phyloP scores from a whole-genome alignment of 2,113 vertebrate species.

The Cathartes aura region DNA sequence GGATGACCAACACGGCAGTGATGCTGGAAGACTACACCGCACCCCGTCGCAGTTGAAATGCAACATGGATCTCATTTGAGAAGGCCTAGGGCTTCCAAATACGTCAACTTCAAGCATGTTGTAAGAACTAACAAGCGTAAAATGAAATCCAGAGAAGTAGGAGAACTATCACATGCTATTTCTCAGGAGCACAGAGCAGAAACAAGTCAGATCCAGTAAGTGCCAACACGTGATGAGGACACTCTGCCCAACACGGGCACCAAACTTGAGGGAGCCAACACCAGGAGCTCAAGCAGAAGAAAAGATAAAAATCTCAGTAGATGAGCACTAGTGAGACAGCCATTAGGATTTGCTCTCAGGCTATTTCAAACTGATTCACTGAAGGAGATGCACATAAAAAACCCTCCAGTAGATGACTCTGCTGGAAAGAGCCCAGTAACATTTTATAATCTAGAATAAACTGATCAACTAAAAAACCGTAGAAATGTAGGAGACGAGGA shows the following conservation, averaged over 20 bases:
- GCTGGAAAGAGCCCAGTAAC: not conserved
- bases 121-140: not conserved
- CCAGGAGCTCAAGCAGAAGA: not conserved
- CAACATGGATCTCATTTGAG: not conserved
- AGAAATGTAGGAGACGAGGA: not conserved
- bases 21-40: not conserved
- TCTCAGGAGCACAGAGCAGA: not conserved
- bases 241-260: not conserved
- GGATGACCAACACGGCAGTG: accelerated
- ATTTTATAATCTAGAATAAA: not conserved
- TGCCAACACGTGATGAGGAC: not conserved
- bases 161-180: not conserved
- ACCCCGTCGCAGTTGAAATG: not conserved
- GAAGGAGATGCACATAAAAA: not conserved
- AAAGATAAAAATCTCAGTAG: not conserved
- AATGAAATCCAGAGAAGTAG: not conserved
- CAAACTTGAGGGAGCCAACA: not conserved
- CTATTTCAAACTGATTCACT: not conserved
- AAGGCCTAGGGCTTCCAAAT: not conserved
- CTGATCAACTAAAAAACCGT: not conserved
- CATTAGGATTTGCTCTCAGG: not conserved
- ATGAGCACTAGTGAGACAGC: not conserved
- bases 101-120: accelerated
- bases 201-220: not conserved
- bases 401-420: not conserved